A percentile compares a stretch with the other conserved stretches of the same genome.
Evolutionary conservation across 2,888 invertebrate genomes (phyloP).

Genomic region (Phragmatobia fuliginosa): DNA sequence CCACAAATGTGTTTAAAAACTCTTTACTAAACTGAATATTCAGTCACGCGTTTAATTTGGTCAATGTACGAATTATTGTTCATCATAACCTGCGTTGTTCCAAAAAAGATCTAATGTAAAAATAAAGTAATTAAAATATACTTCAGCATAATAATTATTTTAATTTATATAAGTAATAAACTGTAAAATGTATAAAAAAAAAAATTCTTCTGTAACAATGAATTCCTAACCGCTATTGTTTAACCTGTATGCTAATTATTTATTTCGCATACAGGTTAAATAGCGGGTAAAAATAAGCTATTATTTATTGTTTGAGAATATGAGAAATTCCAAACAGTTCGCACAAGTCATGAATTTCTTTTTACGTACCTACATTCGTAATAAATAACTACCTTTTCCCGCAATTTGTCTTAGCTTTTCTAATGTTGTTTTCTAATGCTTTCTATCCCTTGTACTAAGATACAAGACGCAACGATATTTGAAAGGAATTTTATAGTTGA

Average conservation of each 20-base stretch:
- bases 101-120: neutral
- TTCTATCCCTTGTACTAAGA: no score
- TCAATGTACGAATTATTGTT: neutral
- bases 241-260: neutral
- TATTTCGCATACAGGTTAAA: conserved; percentile 21
- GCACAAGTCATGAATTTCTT: conserved; percentile 10
- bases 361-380: neutral
- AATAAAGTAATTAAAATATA: neutral
- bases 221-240: conserved; percentile 6
- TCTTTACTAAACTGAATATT: neutral
- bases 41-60: neutral
- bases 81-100: neutral
- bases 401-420: no score
- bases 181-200: neutral
- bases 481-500: no score
- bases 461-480: no score
- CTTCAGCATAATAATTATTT: neutral
- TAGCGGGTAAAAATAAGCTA: conserved; percentile 28
- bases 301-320: conserved; percentile 48
- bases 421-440: no score
- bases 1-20: neutral
- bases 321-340: conserved; percentile 26
- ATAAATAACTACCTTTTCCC: no score
- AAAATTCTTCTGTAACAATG: neutral
- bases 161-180: neutral